Base-by-base conservation (phyloP, 2,797 vertebrate genomes). In the Falco concolor region DNA sequence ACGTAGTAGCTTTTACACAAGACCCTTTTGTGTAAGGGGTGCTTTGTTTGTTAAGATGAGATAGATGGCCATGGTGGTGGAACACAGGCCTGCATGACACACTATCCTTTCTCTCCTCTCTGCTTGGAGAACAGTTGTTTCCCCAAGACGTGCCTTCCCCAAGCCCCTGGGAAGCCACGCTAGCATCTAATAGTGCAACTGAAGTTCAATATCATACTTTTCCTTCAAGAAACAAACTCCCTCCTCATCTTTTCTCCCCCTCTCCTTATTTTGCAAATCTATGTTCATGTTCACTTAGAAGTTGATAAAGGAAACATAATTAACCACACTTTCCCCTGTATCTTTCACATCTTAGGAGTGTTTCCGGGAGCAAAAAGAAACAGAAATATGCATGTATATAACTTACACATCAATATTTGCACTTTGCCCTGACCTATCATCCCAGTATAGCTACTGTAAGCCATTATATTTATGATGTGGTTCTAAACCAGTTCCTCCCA, bases 1-100 rank as follows among this genome's bases (percentile, higher is more conserved):
- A 25, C 6, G 6, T 12, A 42, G 80, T 2, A 87, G 36, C 4
- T 94, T 64, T 69, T 50, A 61, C 34, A 70, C 10, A 38, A 68
- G 28, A 47, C 6, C 1, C 2, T 59, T 36, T 44, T 30, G 20
- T 12, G 12, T 13, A 36, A 28, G 9, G 13, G 22, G 8, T 45
- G 15, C 49, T 80, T 79, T 45, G 12, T 53, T 75, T 42, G 38
- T n/a, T 72, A 20, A 38, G 22, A 64, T 45, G 12, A 61, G 47
- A 15, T 1, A 73, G 34, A 36, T 3, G 4, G 47, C 18, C 14
- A 2, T 0, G 5, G 24, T 25, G 12, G 44, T 21, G 12, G 12
- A 44, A 17, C 38, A 59, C 27, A 44, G 3, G 8, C 23, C 44
- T 59, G 5, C 5, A 18, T 16, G 27, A 53, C 50, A 45, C 50